Base-by-base conservation (phyloP, 2,888 invertebrate genomes). In the Patella pellucida region DNA sequence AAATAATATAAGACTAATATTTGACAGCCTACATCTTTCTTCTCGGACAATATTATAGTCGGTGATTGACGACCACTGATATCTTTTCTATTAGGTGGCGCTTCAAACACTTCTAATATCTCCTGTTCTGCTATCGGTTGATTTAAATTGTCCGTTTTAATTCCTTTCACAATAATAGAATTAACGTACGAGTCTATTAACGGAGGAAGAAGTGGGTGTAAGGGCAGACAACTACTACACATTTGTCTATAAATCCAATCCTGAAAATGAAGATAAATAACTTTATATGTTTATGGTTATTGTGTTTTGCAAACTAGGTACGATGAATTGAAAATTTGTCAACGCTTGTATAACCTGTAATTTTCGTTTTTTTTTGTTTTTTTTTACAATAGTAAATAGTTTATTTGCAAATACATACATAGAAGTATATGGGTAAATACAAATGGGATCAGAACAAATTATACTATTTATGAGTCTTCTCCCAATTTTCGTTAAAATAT, bases 111-210 rank as follows among this genome's bases (percentile, higher is more conserved):
- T 50, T 84, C 79, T 5, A 96, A 92, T 67, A 98, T 96, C 91
- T 98, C 97, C 78, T 95, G 94, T 90, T 98, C 97, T 1, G 95
- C 94, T 78, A 98, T 94, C 0, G 98, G 97, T 88, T 97, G 95
- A 90, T 98, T 98, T 4, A 96, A 95, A 80, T 95, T 94, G 89
- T 97, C 89, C 14, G 86, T 82, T 78, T 89, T 90, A 15, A 87
- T 83, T 70, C 86, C 87, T 67, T 92, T 91, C 31, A 91, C 85
- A 19, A 98, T 94, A 79, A 98, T 95, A 2, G 97, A 97, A 90
- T 95, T 96, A 0, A 98, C 97, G 87, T 97, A 99, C 0, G 97
- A 97, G 92, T 98, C 98, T 1, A 98, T 95, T 51, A 99, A 92
- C 2, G 96, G 95, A 0, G 98, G 97, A 90, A 98, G 93, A 1